These are phyloP conservation scores for Gastrophryne carolinensis DNA, from an alignment of 2,797 vertebrate species.

Conservation along the genomic window DNA sequence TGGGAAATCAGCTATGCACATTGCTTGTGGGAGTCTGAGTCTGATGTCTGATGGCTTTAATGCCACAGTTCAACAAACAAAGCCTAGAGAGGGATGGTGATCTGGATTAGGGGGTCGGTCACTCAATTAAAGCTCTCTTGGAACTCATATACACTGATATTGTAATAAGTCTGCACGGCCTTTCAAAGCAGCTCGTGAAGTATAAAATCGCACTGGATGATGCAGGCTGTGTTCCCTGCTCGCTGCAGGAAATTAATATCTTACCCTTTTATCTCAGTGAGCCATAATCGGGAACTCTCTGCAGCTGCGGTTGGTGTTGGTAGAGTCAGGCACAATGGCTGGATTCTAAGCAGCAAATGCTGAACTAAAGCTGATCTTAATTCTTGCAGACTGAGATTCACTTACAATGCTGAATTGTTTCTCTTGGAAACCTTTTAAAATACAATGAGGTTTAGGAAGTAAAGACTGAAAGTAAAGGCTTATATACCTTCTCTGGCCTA, in stretches of 20 bases:
- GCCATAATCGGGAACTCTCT: slow-evolving; percentile 15
- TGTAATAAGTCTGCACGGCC: slow-evolving; percentile 42
- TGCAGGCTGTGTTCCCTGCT: slow-evolving; percentile 33
- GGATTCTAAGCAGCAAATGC: background rate
- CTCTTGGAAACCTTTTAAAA: slow-evolving; percentile 24
- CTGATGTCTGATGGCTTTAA: slow-evolving; percentile 36
- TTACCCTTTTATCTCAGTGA: slow-evolving; percentile 18
- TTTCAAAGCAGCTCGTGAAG: slow-evolving; percentile 48
- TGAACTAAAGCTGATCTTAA: slow-evolving; percentile 13
- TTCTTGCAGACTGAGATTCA: background rate
- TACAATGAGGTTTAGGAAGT: slow-evolving; percentile 12
- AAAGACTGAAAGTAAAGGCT: background rate
- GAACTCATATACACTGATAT: slow-evolving; percentile 42
- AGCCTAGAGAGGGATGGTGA: slow-evolving; percentile 34
- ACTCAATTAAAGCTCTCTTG: slow-evolving; percentile 48
- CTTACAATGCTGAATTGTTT: background rate
- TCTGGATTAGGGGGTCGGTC: slow-evolving; percentile 25
- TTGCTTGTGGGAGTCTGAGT: slow-evolving; percentile 29
- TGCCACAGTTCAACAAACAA: slow-evolving; percentile 42
- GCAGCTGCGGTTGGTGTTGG: slow-evolving; percentile 45
- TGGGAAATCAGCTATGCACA: background rate
- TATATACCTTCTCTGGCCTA: slow-evolving; percentile 1
- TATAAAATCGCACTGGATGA: slow-evolving; percentile 41
- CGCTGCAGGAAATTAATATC: slow-evolving; percentile 51
- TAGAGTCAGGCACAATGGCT: slow-evolving; percentile 8